phyloP scores from a whole-genome alignment of 2,113 vertebrate genomes.

The Redunca redunca region DNA sequence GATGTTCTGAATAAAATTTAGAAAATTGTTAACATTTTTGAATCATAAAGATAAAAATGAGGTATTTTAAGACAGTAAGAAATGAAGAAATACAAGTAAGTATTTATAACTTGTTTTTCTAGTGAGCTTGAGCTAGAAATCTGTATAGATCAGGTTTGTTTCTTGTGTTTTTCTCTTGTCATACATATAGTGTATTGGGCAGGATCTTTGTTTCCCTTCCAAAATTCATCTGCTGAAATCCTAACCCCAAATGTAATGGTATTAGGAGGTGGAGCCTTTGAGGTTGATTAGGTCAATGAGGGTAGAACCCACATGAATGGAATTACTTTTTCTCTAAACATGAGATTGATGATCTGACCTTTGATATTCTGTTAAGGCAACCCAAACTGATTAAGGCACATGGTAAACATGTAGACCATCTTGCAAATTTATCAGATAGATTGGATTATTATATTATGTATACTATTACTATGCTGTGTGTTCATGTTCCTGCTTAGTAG shows the following conservation, averaged over 20 bases:
- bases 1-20: not conserved
- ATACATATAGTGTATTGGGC: not conserved
- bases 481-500: not conserved
- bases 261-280: not conserved
- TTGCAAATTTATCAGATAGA: not conserved
- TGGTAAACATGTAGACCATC: not conserved
- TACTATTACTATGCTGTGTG: accelerated
- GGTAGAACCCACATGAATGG: not conserved
- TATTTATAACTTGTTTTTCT: not conserved
- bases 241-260: not conserved
- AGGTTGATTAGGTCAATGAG: not conserved
- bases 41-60: not conserved
- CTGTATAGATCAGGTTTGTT: not conserved
- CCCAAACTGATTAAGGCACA: not conserved
- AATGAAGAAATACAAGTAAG: not conserved
- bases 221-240: not conserved
- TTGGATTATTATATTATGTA: not conserved
- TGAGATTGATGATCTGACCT: not conserved
- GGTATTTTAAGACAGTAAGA: not conserved
- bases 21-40: not conserved
- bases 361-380: not conserved
- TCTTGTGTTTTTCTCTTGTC: not conserved
- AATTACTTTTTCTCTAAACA: not conserved
- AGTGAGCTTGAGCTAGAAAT: not conserved
- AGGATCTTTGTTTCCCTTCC: not conserved